Evolutionary conservation across 2,797 vertebrate species (phyloP).

Genomic region (Cynopterus sphinx): DNA sequence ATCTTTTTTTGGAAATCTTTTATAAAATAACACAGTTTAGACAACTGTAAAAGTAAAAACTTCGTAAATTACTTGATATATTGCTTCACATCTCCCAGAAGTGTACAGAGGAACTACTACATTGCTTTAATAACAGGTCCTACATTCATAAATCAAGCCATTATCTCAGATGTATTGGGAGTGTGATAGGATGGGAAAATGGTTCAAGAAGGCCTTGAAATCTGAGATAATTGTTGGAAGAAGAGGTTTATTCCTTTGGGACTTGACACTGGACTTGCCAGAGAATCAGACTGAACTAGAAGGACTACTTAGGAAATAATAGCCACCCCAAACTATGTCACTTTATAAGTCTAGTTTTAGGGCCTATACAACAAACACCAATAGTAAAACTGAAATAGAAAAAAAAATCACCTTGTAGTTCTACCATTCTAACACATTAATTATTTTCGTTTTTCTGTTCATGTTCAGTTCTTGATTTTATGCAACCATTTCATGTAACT

Average conservation of each 20-base stretch:
- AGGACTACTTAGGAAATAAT: not conserved
- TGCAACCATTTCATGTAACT: constrained; percentile 29
- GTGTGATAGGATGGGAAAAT: not conserved
- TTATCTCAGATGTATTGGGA: not conserved
- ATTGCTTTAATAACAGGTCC: not conserved
- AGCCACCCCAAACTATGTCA: too few species aligned
- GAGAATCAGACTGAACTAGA: not conserved
- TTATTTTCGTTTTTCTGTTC: constrained; percentile 57
- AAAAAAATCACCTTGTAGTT: not conserved
- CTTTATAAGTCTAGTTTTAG: not conserved
- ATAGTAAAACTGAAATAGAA: not conserved
- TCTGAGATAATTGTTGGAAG: not conserved
- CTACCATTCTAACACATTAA: not conserved
- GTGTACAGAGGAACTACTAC: not conserved
- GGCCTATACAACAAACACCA: not conserved
- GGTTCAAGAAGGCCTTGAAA: not conserved
- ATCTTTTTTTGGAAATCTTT: not conserved
- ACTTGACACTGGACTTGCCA: not conserved
- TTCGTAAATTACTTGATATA: not conserved
- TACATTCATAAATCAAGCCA: not conserved
- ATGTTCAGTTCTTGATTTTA: constrained; percentile 51
- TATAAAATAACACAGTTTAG: not conserved
- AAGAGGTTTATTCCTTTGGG: not conserved
- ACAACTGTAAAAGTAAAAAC: not conserved
- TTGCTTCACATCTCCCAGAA: not conserved